Evolutionary conservation across 2,797 vertebrate genomes (phyloP).

Genomic region (Prionace glauca): DNA sequence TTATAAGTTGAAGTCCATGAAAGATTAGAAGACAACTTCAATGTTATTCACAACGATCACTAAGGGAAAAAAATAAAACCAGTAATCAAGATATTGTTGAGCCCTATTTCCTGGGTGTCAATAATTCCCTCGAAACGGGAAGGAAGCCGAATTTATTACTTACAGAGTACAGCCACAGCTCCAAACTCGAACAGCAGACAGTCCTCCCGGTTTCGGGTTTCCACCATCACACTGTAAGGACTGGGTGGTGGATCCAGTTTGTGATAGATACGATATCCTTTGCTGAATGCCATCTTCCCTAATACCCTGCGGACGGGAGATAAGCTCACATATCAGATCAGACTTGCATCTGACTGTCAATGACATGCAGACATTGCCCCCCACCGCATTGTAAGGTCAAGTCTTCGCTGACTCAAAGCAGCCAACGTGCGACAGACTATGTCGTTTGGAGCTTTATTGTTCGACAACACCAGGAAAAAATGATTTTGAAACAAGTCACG

Average conservation of each 20-base stretch:
- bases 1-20: background rate
- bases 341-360: background rate
- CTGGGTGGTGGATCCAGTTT: constrained; percentile 77
- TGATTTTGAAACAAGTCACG: background rate
- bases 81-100: constrained; percentile 3
- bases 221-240: constrained; percentile 91
- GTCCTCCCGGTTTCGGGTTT: constrained; percentile 84
- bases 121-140: background rate
- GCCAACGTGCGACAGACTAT: background rate
- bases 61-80: background rate
- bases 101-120: background rate
- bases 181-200: constrained; percentile 95
- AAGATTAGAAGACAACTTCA: background rate
- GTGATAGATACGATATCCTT: constrained; percentile 94
- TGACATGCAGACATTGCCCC: background rate
- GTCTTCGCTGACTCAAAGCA: background rate
- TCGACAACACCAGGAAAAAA: background rate
- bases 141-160: constrained; percentile 52
- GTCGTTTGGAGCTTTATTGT: background rate
- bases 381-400: background rate
- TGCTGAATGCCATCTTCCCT: constrained; percentile 88
- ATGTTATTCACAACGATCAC: background rate
- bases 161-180: constrained; percentile 94
- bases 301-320: background rate
- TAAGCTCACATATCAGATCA: background rate